Conservation (phyloP, 2,113 vertebrate genomes). For the Ctenomys sociabilis region DNA sequence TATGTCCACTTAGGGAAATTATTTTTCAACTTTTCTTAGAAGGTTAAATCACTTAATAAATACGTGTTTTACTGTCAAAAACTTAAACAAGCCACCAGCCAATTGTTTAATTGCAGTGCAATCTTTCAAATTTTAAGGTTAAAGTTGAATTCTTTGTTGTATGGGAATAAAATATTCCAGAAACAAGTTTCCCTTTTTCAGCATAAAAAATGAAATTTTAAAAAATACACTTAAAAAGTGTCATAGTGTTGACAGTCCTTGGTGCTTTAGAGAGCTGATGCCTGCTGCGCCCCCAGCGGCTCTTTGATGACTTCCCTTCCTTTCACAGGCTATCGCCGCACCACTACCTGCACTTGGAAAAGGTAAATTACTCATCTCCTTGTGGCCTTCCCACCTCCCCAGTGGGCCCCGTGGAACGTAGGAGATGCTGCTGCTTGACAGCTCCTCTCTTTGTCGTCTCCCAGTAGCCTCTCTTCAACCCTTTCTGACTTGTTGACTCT, state of each 20-base stretch:
- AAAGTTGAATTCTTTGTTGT: neutral
- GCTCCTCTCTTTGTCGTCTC: neutral
- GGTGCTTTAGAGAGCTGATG: neutral
- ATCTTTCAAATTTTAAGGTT: slow-evolving; percentile 26
- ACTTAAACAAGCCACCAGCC: neutral
- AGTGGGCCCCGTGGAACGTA: neutral
- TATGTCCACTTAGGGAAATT: neutral
- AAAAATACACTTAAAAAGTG: neutral
- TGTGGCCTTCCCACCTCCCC: too few species aligned
- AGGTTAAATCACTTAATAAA: neutral
- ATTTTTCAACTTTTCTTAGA: neutral
- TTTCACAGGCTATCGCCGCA: slow-evolving; percentile 43
- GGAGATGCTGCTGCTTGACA: neutral
- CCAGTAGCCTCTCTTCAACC: neutral
- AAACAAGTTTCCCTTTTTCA: neutral
- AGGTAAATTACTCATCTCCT: slow-evolving; percentile 65
- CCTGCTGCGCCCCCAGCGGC: neutral
- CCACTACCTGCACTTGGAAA: slow-evolving; percentile 34
- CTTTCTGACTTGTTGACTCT: neutral
- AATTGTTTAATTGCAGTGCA: neutral
- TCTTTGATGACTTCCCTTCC: slow-evolving; percentile 30
- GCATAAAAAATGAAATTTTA: neutral
- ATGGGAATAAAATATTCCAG: neutral
- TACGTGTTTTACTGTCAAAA: neutral
- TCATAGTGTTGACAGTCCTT: neutral